These are phyloP conservation scores for Drosophila eohydei DNA, from an alignment of 2,888 invertebrate genomes.

Conservation along the genomic window DNA sequence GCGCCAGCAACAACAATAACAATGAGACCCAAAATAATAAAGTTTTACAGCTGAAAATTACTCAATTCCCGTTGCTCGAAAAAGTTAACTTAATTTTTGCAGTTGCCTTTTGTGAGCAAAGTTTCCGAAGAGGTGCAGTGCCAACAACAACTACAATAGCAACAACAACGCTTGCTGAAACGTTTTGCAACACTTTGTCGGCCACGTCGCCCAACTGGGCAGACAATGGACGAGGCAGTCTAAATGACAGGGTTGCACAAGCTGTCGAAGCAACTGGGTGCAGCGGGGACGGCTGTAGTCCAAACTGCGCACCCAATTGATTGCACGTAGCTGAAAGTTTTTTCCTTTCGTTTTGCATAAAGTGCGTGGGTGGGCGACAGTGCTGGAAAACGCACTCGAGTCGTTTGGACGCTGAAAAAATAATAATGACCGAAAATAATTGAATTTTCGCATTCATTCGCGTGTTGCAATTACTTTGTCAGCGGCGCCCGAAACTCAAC, in stretches of 20 bases:
- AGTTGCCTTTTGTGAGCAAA: conserved; percentile 74
- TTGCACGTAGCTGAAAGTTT: conserved; percentile 58
- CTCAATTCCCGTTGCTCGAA: conserved; percentile 75
- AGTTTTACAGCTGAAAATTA: conserved; percentile 80
- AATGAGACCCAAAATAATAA: conserved; percentile 68
- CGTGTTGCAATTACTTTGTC: conserved; percentile 69
- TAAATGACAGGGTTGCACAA: conserved; percentile 46
- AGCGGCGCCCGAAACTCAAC: conserved; percentile 26
- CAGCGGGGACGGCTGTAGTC: background rate
- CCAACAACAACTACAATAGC: conserved; percentile 30
- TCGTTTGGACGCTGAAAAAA: conserved; percentile 35
- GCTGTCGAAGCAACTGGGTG: conserved; percentile 1
- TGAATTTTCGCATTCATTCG: conserved; percentile 76
- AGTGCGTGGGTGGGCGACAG: conserved; percentile 35
- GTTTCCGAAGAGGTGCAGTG: conserved; percentile 65
- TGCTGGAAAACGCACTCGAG: conserved; percentile 55
- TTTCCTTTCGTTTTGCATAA: conserved; percentile 41
- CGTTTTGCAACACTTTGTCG: conserved; percentile 71
- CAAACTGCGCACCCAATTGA: conserved; percentile 56
- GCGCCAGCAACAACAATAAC: conserved; percentile 28
- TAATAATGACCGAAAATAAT: conserved; percentile 76
- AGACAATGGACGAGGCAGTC: conserved; percentile 42
- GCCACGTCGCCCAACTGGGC: conserved; percentile 36
- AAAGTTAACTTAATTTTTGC: conserved; percentile 79
- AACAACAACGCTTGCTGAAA: conserved; percentile 32